Percentiles rank a stretch among this genome's conserved stretches.
These are phyloP conservation scores for Gymnobelideus leadbeateri DNA, from an alignment of 2,113 vertebrate genomes.

Conservation along the genomic window DNA sequence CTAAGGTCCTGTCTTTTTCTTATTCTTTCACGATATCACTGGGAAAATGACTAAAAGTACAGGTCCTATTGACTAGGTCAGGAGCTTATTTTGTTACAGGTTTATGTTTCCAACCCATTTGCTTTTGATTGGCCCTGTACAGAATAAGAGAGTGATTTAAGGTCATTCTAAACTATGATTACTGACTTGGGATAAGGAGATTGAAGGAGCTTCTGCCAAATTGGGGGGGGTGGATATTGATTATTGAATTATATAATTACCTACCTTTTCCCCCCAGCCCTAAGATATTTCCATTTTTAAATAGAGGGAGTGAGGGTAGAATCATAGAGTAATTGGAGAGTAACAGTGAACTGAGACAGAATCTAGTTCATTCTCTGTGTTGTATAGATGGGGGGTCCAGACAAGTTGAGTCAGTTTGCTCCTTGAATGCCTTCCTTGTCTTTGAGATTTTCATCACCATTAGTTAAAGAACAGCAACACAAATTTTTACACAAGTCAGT, in stretches of 20 bases:
- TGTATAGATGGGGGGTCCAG: background rate
- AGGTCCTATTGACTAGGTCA: constrained; percentile 4
- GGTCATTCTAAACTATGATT: background rate
- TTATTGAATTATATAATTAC: background rate
- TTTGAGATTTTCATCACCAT: background rate
- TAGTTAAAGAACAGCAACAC: background rate
- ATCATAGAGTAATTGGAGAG: background rate
- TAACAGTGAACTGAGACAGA: background rate
- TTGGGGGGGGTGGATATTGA: background rate
- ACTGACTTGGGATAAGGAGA: constrained; percentile 1
- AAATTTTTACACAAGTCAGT: background rate
- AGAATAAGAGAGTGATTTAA: background rate
- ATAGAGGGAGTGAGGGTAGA: background rate
- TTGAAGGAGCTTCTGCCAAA: constrained; percentile 19
- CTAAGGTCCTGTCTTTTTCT: background rate
- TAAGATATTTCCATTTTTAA: constrained; percentile 27
- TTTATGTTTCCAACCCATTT: constrained; percentile 7
- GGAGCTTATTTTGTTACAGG: constrained; percentile 22
- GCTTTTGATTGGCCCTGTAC: background rate
- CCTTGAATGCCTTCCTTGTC: background rate
- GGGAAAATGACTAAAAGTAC: background rate
- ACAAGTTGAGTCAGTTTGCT: background rate
- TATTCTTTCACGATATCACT: background rate
- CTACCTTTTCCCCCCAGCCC: background rate
- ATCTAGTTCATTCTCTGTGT: background rate